Evolutionary conservation across 2,797 vertebrate species (phyloP), one percentile per base, ranked within the genome.

Genomic region (Onychomys torridus): DNA sequence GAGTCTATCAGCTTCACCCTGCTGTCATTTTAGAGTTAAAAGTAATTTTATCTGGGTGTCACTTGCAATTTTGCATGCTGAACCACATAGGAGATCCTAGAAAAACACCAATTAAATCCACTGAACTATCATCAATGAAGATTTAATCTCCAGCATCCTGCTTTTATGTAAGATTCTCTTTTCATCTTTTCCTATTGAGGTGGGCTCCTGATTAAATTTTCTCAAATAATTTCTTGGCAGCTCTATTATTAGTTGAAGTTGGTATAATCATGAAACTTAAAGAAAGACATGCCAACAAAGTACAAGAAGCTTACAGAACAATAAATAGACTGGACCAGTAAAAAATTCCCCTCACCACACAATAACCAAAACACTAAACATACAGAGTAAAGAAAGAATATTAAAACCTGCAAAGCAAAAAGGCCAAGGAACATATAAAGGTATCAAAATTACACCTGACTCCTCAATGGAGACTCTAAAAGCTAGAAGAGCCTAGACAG

Each of bases 121-220:
- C 2, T 76, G 13, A 93, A 79, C 6, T 37, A n/a, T 13, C 5
- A 61, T 65, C n/a, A 89, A 34, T 79, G 25, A 46, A 57, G 49
- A n/a, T 25, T 19, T 55, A 34, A 77, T 40, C 34, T 75, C 21
- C 21, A 25, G 25, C 27, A 86, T 82, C 34, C 49, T 91, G 10
- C 32, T 89, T 2, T 73, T 69, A 83, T 32, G 40, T 25, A 93
- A 90, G 29, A 63, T 71, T 87, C 71, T 34, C 83, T 65, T 67
- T 32, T 85, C 75, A 17, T 57, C 73, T 87, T 96, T 96, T 49
- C 65, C 65, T 89, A 17, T 27, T 52, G n/a, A 91, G 34, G n/a
- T 94, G 7, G 34, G 82, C 57, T 90, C 21, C 6, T 46, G n/a
- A n/a, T 69, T 91, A 71, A 65, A 29, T 92, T 92, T 96, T 96